A percentile compares a stretch with the other conserved stretches of the same genome.
Evolutionary conservation across 2,113 vertebrate genomes (phyloP).

Genomic region (Oxyura jamaicensis): DNA sequence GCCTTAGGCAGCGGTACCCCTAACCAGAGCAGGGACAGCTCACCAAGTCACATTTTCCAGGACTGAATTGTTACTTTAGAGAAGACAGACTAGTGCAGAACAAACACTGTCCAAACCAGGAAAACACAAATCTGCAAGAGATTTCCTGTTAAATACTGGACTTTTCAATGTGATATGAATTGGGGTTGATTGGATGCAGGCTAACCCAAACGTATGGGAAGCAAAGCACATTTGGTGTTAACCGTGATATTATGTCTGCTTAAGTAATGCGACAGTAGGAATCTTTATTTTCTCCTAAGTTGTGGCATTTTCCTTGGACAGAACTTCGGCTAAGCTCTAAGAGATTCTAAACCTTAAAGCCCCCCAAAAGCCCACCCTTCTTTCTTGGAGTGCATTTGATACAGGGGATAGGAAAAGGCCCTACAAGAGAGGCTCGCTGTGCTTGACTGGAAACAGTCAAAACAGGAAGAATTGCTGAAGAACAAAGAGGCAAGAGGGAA

Average conservation of each 20-base stretch:
- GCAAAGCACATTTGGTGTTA: not conserved
- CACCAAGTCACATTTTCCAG: not conserved
- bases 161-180: not conserved
- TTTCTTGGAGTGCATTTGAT: not conserved
- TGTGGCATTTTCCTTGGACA: not conserved
- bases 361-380: not conserved
- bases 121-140: not conserved
- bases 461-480: not conserved
- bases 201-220: not conserved
- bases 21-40: not conserved
- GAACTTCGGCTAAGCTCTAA: not conserved
- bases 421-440: not conserved
- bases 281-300: not conserved
- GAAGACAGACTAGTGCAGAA: not conserved
- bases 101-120: not conserved
- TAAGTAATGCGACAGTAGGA: not conserved
- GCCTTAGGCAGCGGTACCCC: not conserved
- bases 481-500: not conserved
- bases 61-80: not conserved
- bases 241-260: not conserved
- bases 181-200: not conserved
- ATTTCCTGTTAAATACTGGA: not conserved
- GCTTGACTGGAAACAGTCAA: not conserved
- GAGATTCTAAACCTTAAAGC: not conserved
- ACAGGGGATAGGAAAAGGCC: not conserved